Evolutionary conservation across 2,888 invertebrate genomes (phyloP), one percentile per base, ranked within the genome.

Genomic region (Chesias legatella): DNA sequence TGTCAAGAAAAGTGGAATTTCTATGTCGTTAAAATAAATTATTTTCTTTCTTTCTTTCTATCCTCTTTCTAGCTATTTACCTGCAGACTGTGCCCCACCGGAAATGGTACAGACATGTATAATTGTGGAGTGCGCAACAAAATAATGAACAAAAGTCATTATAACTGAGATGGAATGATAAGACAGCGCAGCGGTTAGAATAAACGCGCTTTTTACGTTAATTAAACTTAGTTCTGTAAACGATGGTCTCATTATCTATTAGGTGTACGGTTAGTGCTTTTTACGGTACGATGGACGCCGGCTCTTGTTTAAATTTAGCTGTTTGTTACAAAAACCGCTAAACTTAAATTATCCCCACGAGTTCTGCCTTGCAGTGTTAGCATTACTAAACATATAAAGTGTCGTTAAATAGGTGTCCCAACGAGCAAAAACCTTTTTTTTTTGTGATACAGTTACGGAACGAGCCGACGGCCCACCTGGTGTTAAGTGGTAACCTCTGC

Each of bases 191-290:
- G 67, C 79, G 74, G 79, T 79, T 82, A 79, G 71, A 79, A 74
- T 85, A 85, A 85, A 84, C 82, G 85, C 66, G 74, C 81, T 82
- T 84, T 84, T 85, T 82, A 86, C 85, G 80, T 85, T 88, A 86
- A 88, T 88, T 86, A 88, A 86, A 83, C 81, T 79, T 75, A 77
- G 74, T 79, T 82, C 75, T 79, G 78, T 84, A 85, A 85, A 85
- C 79, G 78, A 77, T 74, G 79, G 73, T 72, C 75, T 77, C 73
- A 78, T 85, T 83, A 76, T 69, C 72, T 74, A 69, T 77, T 76
- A 78, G 75, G 74, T 69, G 72, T 48, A 59, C 51, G 56, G 66
- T 63, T 60, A 56, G 65, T 67, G 60, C 63, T 73, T 70, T 78
- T 77, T 68, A 79, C 76, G 79, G 67, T 67, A 69, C 68, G 72